Conservation (phyloP, 2,113 vertebrate species). For the Anguilla japonica region DNA sequence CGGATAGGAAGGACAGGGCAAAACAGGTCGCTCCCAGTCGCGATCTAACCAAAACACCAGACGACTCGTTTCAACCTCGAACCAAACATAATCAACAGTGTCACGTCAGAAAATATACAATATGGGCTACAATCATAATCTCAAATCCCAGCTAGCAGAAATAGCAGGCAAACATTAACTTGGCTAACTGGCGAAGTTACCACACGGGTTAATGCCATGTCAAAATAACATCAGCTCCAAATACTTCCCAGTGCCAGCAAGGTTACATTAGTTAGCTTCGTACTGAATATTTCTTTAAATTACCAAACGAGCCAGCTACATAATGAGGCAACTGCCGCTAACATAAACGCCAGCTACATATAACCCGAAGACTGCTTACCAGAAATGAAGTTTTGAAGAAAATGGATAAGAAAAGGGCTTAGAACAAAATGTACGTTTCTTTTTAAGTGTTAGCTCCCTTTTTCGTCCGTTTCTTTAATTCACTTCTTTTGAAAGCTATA, state of each 20-base stretch:
- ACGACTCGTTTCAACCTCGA: neutral
- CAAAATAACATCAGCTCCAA: conserved; percentile 3
- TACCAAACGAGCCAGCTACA: neutral
- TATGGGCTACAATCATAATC: neutral
- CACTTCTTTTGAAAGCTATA: conserved; percentile 23
- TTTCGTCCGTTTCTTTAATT: conserved; percentile 32
- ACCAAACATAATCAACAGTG: neutral
- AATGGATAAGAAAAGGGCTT: conserved; percentile 14
- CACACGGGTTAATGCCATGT: neutral
- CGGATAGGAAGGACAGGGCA: neutral
- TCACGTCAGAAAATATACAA: neutral
- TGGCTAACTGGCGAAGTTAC: neutral
- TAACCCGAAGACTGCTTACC: conserved; percentile 26
- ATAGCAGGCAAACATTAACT: neutral
- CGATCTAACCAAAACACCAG: neutral
- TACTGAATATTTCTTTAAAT: neutral
- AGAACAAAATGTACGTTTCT: conserved; percentile 15
- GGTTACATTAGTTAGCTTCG: neutral
- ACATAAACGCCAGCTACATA: neutral
- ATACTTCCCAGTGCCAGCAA: neutral
- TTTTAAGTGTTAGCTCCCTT: conserved; percentile 14
- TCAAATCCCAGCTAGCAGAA: neutral
- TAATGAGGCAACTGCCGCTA: neutral
- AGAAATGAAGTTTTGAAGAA: conserved; percentile 13
- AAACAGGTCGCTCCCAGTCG: neutral